phyloP scores from a whole-genome alignment of 2,888 invertebrate genomes.

The Gymnoscelis rufifasciata region DNA sequence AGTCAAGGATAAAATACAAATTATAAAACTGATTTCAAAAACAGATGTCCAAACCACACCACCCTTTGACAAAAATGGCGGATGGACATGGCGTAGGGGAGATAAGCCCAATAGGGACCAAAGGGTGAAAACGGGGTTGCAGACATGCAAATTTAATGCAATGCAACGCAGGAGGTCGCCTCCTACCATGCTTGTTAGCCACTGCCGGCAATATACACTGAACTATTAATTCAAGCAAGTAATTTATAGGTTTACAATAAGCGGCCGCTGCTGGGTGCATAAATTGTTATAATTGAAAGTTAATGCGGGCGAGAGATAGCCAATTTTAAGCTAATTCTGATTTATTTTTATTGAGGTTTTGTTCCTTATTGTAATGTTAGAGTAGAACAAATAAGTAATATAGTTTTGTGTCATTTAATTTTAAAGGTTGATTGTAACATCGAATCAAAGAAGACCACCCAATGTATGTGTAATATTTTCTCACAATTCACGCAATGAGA shows the following conservation, averaged over 20 bases:
- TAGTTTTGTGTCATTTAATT: too few species aligned
- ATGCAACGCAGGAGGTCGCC: conserved; percentile 58
- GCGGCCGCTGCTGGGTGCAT: conserved; percentile 48
- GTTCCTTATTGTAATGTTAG: background rate
- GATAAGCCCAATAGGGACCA: conserved; percentile 36
- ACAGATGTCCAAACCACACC: conserved; percentile 43
- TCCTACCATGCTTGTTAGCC: conserved; percentile 61
- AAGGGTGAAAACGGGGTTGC: conserved; percentile 50
- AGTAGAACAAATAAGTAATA: too few species aligned
- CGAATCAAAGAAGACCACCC: too few species aligned
- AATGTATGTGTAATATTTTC: conserved; percentile 1
- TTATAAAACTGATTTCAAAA: conserved; percentile 39
- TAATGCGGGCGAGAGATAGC: conserved; percentile 58
- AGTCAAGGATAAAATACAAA: conserved; percentile 33
- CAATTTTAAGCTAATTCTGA: conserved; percentile 9
- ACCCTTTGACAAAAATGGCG: conserved; percentile 53
- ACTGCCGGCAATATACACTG: conserved; percentile 41
- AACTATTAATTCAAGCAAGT: conserved; percentile 71
- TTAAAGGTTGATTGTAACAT: too few species aligned
- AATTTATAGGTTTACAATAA: conserved; percentile 59
- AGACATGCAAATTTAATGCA: conserved; percentile 74
- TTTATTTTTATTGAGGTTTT: conserved; percentile 10
- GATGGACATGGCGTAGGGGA: conserved; percentile 43
- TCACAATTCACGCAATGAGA: conserved; percentile 11
- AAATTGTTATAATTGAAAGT: conserved; percentile 72